Evolutionary conservation across 2,113 vertebrate genomes (phyloP).

Genomic region (Corvus moneduloides): DNA sequence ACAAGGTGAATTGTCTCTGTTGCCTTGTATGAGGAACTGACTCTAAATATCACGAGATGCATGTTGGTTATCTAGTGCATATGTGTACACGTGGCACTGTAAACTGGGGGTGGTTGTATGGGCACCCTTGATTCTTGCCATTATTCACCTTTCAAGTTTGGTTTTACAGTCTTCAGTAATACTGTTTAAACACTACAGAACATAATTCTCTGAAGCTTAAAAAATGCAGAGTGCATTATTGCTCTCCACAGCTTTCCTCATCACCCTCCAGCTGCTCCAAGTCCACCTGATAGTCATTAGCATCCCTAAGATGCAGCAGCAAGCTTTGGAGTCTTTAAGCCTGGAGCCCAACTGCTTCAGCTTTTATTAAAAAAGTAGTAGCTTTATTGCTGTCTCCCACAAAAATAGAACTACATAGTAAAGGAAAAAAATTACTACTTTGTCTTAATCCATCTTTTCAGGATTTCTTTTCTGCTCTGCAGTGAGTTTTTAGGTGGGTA

Average conservation of each 20-base stretch:
- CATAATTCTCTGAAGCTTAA: background rate
- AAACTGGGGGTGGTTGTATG: background rate
- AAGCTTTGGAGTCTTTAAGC: background rate
- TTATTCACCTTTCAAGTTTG: background rate
- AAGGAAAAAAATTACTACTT: background rate
- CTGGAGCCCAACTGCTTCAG: background rate
- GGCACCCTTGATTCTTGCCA: background rate
- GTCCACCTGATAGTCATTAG: background rate
- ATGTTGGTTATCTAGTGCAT: fast-evolving
- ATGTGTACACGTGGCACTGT: fast-evolving
- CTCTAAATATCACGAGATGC: fast-evolving
- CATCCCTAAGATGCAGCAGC: background rate
- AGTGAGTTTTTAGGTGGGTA: background rate
- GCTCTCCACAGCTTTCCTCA: background rate
- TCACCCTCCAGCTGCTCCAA: background rate
- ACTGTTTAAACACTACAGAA: background rate
- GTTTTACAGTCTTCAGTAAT: background rate
- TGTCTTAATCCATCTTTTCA: background rate
- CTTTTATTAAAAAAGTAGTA: background rate
- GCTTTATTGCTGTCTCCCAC: background rate
- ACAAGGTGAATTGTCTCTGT: background rate
- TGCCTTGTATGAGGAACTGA: background rate
- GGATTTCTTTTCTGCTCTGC: background rate
- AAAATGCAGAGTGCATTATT: background rate
- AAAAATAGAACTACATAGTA: background rate